A percentile compares a stretch with the other conserved stretches of the same genome.
These are phyloP conservation scores for Saccostrea glomerata DNA, from an alignment of 1,140 invertebrate species.

Conservation along the genomic window DNA sequence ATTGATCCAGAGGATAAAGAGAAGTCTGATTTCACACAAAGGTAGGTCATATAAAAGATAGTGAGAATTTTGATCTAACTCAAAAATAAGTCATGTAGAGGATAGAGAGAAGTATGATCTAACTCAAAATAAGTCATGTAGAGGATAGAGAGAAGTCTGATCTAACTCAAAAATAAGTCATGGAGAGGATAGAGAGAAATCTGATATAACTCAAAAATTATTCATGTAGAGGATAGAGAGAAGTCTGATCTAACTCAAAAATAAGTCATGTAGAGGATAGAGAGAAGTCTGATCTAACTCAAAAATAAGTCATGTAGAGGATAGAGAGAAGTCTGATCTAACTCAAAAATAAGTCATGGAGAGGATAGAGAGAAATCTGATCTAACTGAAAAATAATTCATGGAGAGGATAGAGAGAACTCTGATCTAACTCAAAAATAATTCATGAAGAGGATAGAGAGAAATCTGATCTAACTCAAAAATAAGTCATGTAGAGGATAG, in stretches of 20 bases:
- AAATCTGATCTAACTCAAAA: too few relatives aligned
- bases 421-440: too few relatives aligned
- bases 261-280: background rate
- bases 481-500: too few relatives aligned
- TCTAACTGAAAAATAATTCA: too few relatives aligned
- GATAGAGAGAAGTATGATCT: background rate
- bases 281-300: background rate
- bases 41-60: constrained; percentile 53
- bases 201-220: background rate
- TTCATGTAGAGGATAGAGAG: background rate
- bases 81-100: background rate
- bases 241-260: background rate
- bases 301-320: background rate
- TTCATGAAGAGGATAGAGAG: too few relatives aligned
- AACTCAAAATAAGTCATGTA: background rate
- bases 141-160: background rate
- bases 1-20: constrained; percentile 64
- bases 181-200: background rate
- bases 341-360: too few relatives aligned
- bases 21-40: constrained; percentile 56
- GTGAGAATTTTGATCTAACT: background rate
- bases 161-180: background rate
- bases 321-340: too few relatives aligned
- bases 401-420: too few relatives aligned
- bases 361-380: too few relatives aligned